Conservation (phyloP, 2,797 vertebrate species). For the Siniperca scherzeri region DNA sequence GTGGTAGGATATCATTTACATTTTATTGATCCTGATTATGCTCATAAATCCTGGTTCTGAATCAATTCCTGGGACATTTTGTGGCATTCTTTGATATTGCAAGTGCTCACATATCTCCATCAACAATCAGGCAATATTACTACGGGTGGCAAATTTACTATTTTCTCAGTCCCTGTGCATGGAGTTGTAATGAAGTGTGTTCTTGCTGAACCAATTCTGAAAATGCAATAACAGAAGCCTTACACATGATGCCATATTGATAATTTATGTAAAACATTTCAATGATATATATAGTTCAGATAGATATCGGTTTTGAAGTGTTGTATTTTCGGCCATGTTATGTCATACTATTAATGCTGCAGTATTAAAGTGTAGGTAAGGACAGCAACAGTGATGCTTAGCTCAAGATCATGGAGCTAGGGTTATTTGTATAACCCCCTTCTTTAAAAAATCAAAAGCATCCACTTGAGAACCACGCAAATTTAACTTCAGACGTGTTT, state of each 20-base stretch:
- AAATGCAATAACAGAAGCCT: not conserved
- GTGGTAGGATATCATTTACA: constrained; percentile 21
- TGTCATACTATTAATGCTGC: not conserved
- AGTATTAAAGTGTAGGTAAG: not conserved
- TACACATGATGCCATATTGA: not conserved
- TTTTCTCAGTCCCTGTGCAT: not conserved
- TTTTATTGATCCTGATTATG: constrained; percentile 36
- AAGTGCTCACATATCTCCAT: not conserved
- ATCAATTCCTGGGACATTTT: constrained; percentile 15
- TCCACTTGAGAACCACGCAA: not conserved
- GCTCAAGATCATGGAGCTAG: not conserved
- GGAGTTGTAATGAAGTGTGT: not conserved
- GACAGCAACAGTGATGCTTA: not conserved
- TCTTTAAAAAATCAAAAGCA: not conserved
- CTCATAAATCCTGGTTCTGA: constrained; percentile 19
- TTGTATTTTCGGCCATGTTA: not conserved
- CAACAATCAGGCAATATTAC: not conserved
- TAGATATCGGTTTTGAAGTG: not conserved
- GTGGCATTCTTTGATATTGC: not conserved
- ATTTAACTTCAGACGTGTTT: not conserved
- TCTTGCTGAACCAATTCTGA: not conserved
- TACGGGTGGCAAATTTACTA: not conserved
- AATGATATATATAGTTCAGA: not conserved
- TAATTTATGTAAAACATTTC: not conserved
- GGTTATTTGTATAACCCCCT: not conserved